phyloP scores from a whole-genome alignment of 2,888 invertebrate genomes.

The Polydrusus tereticollis region DNA sequence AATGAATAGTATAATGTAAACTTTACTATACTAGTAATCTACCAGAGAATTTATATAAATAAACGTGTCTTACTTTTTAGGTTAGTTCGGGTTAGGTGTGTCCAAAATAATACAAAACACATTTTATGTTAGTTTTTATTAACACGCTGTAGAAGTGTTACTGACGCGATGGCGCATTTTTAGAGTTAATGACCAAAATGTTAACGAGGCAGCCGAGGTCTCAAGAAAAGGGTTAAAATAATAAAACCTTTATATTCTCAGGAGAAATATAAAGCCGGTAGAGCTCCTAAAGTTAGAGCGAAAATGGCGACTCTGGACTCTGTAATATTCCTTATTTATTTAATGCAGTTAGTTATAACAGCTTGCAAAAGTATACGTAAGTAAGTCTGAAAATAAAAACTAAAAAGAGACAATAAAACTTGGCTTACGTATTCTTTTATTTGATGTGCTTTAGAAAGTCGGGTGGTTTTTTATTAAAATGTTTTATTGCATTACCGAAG shows the following conservation, averaged over 20 bases:
- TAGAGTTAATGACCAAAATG: constrained; percentile 19
- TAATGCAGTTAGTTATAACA: constrained; percentile 37
- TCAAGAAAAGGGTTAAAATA: constrained; percentile 45
- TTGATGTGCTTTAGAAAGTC: too few relatives aligned
- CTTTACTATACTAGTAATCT: too few relatives aligned
- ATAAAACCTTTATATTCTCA: constrained; percentile 44
- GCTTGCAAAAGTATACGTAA: constrained; percentile 10
- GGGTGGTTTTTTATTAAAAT: too few relatives aligned
- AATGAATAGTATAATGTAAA: too few relatives aligned
- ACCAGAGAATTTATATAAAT: too few relatives aligned
- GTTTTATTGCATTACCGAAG: too few relatives aligned
- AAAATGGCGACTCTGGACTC: constrained; percentile 35
- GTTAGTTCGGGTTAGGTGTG: too few relatives aligned
- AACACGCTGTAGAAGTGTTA: constrained; percentile 17
- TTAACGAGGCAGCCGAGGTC: constrained; percentile 29
- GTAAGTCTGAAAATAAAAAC: background rate
- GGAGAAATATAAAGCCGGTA: constrained; percentile 36
- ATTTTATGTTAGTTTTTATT: constrained; percentile 7
- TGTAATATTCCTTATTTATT: constrained; percentile 38
- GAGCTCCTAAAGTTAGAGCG: constrained; percentile 31
- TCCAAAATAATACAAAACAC: background rate
- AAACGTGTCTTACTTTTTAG: too few relatives aligned
- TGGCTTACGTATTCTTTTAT: background rate
- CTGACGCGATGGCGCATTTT: constrained; percentile 26
- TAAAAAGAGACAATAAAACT: background rate